Percentiles rank a stretch among this genome's conserved stretches.
Conservation (phyloP, 2,113 vertebrate species). For the Sphyrna mokarran region DNA sequence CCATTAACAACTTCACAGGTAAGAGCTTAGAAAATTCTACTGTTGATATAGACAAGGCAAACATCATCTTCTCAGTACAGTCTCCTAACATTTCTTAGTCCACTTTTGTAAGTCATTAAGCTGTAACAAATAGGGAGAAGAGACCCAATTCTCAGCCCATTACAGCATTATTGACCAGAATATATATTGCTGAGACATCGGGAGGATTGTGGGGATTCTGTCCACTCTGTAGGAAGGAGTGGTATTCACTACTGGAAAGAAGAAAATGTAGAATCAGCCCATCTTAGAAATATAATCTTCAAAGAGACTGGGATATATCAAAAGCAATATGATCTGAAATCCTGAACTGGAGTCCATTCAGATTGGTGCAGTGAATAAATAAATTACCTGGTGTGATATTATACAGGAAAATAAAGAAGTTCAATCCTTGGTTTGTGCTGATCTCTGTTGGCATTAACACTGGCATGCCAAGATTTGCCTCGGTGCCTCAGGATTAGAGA, state of each 20-base stretch:
- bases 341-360: neutral
- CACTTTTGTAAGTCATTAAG: neutral
- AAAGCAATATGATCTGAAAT: neutral
- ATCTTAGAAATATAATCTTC: neutral
- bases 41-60: neutral
- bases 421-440: neutral
- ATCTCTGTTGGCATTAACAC: neutral
- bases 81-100: neutral
- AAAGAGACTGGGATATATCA: neutral
- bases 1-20: neutral
- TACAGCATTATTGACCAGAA: neutral
- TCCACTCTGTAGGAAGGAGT: neutral
- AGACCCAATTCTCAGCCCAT: neutral
- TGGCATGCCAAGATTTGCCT: neutral
- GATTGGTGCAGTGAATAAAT: neutral
- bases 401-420: neutral
- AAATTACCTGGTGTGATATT: neutral
- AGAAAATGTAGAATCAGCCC: neutral
- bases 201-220: neutral
- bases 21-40: neutral
- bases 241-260: neutral
- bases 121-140: neutral
- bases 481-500: too few relatives aligned
- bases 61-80: neutral
- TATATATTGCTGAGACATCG: neutral